Evolutionary conservation across 64 coral and sea anemone species (phyloP), one percentile per base, ranked within the genome.

Genomic region (Montipora sp.): DNA sequence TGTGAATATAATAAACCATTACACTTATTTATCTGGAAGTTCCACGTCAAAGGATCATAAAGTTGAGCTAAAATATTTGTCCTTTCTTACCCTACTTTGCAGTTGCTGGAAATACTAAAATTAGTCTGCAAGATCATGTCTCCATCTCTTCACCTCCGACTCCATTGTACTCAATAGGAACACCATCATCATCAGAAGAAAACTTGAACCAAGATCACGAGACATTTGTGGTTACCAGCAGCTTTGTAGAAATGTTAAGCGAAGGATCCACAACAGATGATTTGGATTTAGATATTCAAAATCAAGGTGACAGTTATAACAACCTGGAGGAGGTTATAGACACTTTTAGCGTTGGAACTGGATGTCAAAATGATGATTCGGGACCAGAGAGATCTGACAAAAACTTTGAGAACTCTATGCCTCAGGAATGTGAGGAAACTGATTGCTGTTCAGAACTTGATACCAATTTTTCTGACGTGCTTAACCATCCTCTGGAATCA

Each of bases 161-260:
- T 0, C 65, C 82, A 20, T 48, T 93, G 55, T 93, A 93, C 67
- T 93, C 91, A 14, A 93, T 93, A 79, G 91, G 82, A 23, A 93
- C 91, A 24, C 91, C 91, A 79, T 45, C 90, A 46, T 63, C 90
- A 19, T 93, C 91, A 47, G 91, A 93, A 20, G 91, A 93, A 79
- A 87, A 93, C 65, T 19, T 93, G 45, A 57, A 14, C 81, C 45
- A 74, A 91, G 80, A 61, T 47, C 18, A 66, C 19, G 58, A 78
- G 51, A 20, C n/a, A 44, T 27, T 50, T 47, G 18, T 11, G 7
- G 73, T 24, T 21, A 51, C 57, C 22, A 43, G 43, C 16, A 90
- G 43, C 44, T 5, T 48, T 5, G 12, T 63, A 71, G 13, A 27
- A 51, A 53, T 59, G 1, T 45, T 21, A 11, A 58, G 80, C 12